Percentiles rank a stretch among this genome's conserved stretches.
Conservation (phyloP, 2,888 invertebrate species). For the Conchocele bisecta region DNA sequence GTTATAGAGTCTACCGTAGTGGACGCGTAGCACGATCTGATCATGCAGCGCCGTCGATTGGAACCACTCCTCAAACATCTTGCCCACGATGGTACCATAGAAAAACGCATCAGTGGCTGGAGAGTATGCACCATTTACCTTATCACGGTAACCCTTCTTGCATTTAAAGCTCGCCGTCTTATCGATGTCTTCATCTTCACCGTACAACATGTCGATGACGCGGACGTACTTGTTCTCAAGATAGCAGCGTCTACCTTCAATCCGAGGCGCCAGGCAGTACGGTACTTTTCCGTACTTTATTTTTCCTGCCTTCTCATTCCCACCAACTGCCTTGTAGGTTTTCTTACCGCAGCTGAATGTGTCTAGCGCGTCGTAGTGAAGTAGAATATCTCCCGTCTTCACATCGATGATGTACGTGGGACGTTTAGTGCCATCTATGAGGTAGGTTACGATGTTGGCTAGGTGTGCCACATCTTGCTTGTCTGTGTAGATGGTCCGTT, state of each 20-base stretch:
- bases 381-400: slow-evolving; percentile 49
- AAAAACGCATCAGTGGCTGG: slow-evolving; percentile 63
- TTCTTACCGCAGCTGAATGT: slow-evolving; percentile 33
- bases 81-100: slow-evolving; percentile 56
- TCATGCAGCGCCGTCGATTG: slow-evolving; percentile 31
- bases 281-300: slow-evolving; percentile 54
- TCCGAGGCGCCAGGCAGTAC: slow-evolving; percentile 38
- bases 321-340: slow-evolving; percentile 51
- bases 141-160: slow-evolving; percentile 48
- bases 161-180: slow-evolving; percentile 56
- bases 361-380: slow-evolving; percentile 52
- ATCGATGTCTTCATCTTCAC: slow-evolving; percentile 13
- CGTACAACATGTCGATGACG: slow-evolving; percentile 57
- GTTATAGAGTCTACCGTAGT: slow-evolving; percentile 55
- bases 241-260: slow-evolving; percentile 49
- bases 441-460: slow-evolving; percentile 37
- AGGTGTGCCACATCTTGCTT: slow-evolving; percentile 30
- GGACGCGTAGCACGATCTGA: slow-evolving; percentile 62
- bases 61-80: slow-evolving; percentile 68
- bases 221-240: slow-evolving; percentile 65
- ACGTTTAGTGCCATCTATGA: slow-evolving; percentile 39
- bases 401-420: slow-evolving; percentile 64
- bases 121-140: slow-evolving; percentile 63
- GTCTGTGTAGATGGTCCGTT: slow-evolving; percentile 29
- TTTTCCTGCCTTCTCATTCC: slow-evolving; percentile 62